A percentile compares a stretch with the other conserved stretches of the same genome.
phyloP scores from a whole-genome alignment of 1,140 invertebrate species.

The Platyscapa corneri region DNA sequence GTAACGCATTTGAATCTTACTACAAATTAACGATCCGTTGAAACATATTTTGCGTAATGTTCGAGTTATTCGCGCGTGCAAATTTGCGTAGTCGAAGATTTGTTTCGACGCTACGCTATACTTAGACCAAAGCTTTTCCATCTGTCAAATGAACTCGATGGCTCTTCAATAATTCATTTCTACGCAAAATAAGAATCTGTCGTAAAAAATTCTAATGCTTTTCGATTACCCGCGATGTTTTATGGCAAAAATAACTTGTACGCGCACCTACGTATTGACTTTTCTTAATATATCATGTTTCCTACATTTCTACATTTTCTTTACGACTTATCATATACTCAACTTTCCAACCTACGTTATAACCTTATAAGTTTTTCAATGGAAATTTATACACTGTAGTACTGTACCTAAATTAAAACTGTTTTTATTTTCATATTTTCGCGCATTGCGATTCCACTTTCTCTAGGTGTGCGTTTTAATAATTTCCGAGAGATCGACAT shows the following conservation, averaged over 20 bases:
- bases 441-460: no score
- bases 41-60: background rate
- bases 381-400: background rate
- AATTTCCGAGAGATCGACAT: background rate
- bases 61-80: background rate
- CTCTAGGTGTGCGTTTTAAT: background rate
- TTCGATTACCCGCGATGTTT: background rate
- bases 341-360: background rate
- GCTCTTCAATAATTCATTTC: background rate
- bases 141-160: background rate
- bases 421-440: background rate
- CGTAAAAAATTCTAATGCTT: background rate
- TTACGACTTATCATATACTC: background rate
- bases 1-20: background rate
- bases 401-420: background rate
- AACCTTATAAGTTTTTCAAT: background rate
- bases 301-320: background rate
- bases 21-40: background rate
- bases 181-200: background rate
- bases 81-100: background rate
- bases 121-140: background rate
- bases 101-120: background rate
- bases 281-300: background rate
- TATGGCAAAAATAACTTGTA: background rate
- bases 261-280: background rate